Evolutionary conservation across 1,140 invertebrate genomes (phyloP), one percentile per base, ranked within the genome.

Genomic region (Polypedilum pembai): DNA sequence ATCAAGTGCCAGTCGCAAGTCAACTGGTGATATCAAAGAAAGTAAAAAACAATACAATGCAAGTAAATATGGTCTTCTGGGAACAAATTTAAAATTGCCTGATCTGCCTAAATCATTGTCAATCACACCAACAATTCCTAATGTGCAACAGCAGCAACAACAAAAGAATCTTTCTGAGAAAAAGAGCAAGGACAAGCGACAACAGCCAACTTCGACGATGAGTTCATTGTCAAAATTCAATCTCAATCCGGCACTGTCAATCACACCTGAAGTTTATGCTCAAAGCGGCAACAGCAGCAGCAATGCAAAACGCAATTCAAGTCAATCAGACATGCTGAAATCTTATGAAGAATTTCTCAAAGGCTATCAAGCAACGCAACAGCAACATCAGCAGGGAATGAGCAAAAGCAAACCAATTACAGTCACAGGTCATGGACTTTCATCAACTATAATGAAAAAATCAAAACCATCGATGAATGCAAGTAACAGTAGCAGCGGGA

Each of bases 61-160:
- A n/a, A 56, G 45, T 56, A 56, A 56, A 56, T 56, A 56, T 56
- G 45, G 45, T n/a, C 45, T 56, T 12, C n/a, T 56, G 4, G 45
- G 45, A 12, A 56, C 45, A 56, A 56, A n/a, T 15, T 15, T 56
- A n/a, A 56, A 56, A n/a, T 18, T 69, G n/a, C 17, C 65, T 8
- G 65, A 69, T 18, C 65, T 69, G 7, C 65, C 65, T 18, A 69
- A 69, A 69, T 69, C 65, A 69, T 10, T 69, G 65, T 69, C 65
- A 5, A 69, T 69, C 7, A 69, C 65, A 20, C 65, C 65, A 69
- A 69, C 65, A 21, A 20, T 69, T 2, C 17, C 65, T 3, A 20
- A 33, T 33, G 17, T 69, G 65, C n/a, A 69, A 69, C 24, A 1
- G 17, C 7, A 1, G 17, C 17, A 69, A 33, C 24, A 33, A 33